Conservation (phyloP, 35 echinoderm and acorn worm species). For the Lytechinus pictus region DNA sequence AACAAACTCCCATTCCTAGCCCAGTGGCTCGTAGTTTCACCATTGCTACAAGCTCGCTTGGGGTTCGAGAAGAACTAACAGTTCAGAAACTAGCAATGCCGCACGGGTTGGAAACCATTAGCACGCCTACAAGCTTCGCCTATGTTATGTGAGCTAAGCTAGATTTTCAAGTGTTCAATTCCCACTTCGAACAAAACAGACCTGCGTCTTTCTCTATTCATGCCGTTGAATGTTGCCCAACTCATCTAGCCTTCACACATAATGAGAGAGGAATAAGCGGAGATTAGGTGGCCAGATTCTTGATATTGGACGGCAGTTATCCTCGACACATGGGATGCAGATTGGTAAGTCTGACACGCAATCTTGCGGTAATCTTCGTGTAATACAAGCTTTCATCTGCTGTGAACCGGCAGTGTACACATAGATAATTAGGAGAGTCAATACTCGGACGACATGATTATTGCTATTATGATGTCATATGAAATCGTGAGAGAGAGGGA, state of each 20-base stretch:
- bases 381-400: background rate
- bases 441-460: background rate
- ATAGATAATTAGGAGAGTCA: background rate
- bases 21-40: too few relatives aligned
- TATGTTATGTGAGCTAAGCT: too few relatives aligned
- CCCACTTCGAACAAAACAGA: too few relatives aligned
- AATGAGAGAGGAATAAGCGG: background rate
- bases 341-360: background rate
- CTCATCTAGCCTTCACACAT: background rate
- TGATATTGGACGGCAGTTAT: background rate
- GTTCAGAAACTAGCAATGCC: too few relatives aligned
- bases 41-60: too few relatives aligned
- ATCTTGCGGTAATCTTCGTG: background rate
- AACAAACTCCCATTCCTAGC: too few relatives aligned
- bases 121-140: too few relatives aligned
- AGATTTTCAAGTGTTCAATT: too few relatives aligned
- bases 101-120: too few relatives aligned
- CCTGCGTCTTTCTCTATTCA: too few relatives aligned
- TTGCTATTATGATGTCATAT: background rate
- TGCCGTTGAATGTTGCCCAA: background rate
- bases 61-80: too few relatives aligned
- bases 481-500: background rate
- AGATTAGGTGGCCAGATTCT: background rate
- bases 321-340: background rate
- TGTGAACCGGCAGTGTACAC: background rate